Conservation (phyloP, 2,113 vertebrate species). For the Neotoma lepida region DNA sequence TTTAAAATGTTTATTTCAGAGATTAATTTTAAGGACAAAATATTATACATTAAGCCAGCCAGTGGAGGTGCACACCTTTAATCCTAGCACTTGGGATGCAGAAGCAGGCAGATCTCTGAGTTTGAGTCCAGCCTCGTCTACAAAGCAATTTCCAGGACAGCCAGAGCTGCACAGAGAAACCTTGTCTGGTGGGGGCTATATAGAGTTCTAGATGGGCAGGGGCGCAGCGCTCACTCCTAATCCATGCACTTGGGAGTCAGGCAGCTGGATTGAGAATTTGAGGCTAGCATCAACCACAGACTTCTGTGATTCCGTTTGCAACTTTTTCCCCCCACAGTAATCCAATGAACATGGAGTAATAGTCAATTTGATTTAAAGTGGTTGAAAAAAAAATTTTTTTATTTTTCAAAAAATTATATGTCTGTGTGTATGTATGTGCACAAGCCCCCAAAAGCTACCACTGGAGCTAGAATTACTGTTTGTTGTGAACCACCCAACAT, state of each 20-base stretch:
- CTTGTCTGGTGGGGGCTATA: background rate
- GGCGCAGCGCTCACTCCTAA: background rate
- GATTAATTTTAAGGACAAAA: slow-evolving; percentile 51
- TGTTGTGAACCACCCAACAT: no score
- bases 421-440: background rate
- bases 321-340: background rate
- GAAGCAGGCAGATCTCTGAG: background rate
- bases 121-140: background rate
- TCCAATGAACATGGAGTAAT: background rate
- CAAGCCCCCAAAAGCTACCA: background rate
- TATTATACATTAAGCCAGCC: background rate
- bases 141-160: background rate
- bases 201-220: background rate
- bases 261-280: background rate
- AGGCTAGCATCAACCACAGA: background rate
- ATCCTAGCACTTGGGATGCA: background rate
- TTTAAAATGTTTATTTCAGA: background rate
- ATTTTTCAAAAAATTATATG: background rate
- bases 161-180: background rate
- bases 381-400: background rate
- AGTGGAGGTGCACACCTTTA: background rate
- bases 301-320: background rate
- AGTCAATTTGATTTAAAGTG: background rate
- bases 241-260: background rate
- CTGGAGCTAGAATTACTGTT: background rate